A percentile compares a stretch with the other conserved stretches of the same genome.
These are phyloP conservation scores for Galerucella calmariensis DNA, from an alignment of 2,888 invertebrate genomes.

Conservation along the genomic window DNA sequence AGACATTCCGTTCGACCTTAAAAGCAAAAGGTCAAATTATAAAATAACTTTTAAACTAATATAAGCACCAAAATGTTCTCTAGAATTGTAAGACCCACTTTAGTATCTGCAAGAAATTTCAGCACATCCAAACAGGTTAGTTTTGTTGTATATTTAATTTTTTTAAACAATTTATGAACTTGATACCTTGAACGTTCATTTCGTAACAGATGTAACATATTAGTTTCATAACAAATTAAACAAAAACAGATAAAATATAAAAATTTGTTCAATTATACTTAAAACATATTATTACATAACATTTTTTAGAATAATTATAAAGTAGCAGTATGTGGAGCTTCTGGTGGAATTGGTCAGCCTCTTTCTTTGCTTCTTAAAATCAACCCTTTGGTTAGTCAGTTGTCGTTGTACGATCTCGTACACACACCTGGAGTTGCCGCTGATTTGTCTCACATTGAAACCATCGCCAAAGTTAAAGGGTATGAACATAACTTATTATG, in stretches of 20 bases:
- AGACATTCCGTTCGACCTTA: constrained; percentile 13
- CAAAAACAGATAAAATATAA: background rate
- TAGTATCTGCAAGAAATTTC: constrained; percentile 53
- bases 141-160: background rate
- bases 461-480: constrained; percentile 82
- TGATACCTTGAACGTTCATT: background rate
- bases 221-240: background rate
- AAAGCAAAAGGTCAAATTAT: constrained; percentile 24
- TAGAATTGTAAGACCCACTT: constrained; percentile 69
- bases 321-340: constrained; percentile 96
- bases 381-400: constrained; percentile 84
- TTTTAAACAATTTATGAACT: no score
- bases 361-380: constrained; percentile 91
- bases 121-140: constrained; percentile 56
- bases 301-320: constrained; percentile 80
- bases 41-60: background rate
- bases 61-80: constrained; percentile 69
- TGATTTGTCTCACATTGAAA: constrained; percentile 96
- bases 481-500: constrained; percentile 43
- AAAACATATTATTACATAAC: constrained; percentile 24
- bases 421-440: constrained; percentile 96
- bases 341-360: constrained; percentile 98
- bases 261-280: background rate
- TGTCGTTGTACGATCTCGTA: constrained; percentile 94
- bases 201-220: background rate